These are phyloP conservation scores for Andrena marginata DNA, from an alignment of 2,888 invertebrate species.

Conservation along the genomic window DNA sequence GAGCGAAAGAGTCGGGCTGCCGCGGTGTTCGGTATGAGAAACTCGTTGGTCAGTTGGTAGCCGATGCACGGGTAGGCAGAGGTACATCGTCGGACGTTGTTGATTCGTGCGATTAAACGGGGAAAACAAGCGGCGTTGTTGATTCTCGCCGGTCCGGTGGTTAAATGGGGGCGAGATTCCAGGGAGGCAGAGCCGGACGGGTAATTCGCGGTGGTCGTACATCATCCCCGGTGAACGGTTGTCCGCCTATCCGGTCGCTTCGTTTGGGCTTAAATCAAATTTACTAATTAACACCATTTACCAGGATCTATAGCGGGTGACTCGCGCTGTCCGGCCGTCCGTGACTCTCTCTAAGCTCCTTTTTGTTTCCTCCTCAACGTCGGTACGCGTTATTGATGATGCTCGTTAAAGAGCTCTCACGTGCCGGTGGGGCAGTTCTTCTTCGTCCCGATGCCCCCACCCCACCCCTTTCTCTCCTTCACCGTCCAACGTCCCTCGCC, in stretches of 20 bases:
- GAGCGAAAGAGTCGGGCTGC: neutral
- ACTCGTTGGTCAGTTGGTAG: too few species aligned
- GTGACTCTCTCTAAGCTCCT: conserved; percentile 62
- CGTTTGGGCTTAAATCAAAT: conserved; percentile 74
- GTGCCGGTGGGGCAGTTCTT: conserved; percentile 71
- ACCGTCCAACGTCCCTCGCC: conserved; percentile 2
- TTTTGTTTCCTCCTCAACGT: conserved; percentile 71
- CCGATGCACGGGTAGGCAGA: neutral
- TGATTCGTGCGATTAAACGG: conserved; percentile 12
- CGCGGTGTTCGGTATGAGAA: too few species aligned
- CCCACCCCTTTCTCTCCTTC: conserved; percentile 39
- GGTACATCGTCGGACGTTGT: neutral
- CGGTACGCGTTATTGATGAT: conserved; percentile 78
- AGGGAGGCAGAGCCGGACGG: conserved; percentile 50
- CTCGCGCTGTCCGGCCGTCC: conserved; percentile 63
- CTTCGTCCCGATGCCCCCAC: conserved; percentile 65
- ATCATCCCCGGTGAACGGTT: conserved; percentile 67
- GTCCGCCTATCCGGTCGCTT: conserved; percentile 71
- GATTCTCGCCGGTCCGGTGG: conserved; percentile 34
- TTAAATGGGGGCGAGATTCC: conserved; percentile 55
- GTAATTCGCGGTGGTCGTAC: conserved; percentile 71
- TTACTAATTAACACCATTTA: conserved; percentile 77
- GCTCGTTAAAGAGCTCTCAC: conserved; percentile 78
- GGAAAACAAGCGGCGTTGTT: conserved; percentile 8
- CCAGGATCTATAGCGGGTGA: conserved; percentile 68